Percentiles rank a stretch among this genome's conserved stretches.
Conservation (phyloP, 1,140 invertebrate genomes). For the Drosophila pallidifrons region DNA sequence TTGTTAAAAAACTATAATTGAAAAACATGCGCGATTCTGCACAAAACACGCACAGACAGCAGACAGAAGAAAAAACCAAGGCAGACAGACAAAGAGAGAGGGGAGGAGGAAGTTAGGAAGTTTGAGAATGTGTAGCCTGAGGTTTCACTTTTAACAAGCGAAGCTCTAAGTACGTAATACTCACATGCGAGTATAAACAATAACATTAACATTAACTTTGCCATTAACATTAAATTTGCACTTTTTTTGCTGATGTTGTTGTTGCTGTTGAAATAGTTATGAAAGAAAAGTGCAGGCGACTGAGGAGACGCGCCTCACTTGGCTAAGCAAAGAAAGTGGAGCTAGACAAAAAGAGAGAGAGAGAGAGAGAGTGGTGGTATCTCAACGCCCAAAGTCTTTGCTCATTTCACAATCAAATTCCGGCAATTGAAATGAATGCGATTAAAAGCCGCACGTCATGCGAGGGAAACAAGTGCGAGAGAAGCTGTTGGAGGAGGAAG, state of each 20-base stretch:
- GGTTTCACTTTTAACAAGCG: slow-evolving; percentile 68
- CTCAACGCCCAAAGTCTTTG: slow-evolving; percentile 61
- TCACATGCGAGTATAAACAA: slow-evolving; percentile 14
- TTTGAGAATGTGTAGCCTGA: slow-evolving; percentile 9
- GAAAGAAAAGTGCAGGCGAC: slow-evolving; percentile 43
- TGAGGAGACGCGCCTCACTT: slow-evolving; percentile 1
- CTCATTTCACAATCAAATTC: slow-evolving; percentile 80
- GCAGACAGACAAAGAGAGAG: background rate
- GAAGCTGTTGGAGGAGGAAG: slow-evolving; percentile 1
- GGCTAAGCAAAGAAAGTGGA: slow-evolving; percentile 18
- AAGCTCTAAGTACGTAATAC: slow-evolving; percentile 23
- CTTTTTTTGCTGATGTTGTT: slow-evolving; percentile 41
- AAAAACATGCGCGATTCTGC: slow-evolving; percentile 47
- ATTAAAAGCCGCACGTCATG: slow-evolving; percentile 79
- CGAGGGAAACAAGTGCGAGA: slow-evolving; percentile 37
- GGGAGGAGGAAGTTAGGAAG: no score
- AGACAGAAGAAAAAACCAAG: background rate
- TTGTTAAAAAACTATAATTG: slow-evolving; percentile 78
- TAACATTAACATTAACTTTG: slow-evolving; percentile 30
- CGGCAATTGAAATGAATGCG: slow-evolving; percentile 81
- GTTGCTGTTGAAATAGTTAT: slow-evolving; percentile 36
- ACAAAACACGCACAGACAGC: slow-evolving; percentile 9
- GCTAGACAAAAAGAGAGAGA: background rate
- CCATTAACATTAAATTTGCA: slow-evolving; percentile 53
- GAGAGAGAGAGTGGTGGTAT: slow-evolving; percentile 6